Conservation (phyloP, 2,113 vertebrate species). For the Telmatochromis sp. region DNA sequence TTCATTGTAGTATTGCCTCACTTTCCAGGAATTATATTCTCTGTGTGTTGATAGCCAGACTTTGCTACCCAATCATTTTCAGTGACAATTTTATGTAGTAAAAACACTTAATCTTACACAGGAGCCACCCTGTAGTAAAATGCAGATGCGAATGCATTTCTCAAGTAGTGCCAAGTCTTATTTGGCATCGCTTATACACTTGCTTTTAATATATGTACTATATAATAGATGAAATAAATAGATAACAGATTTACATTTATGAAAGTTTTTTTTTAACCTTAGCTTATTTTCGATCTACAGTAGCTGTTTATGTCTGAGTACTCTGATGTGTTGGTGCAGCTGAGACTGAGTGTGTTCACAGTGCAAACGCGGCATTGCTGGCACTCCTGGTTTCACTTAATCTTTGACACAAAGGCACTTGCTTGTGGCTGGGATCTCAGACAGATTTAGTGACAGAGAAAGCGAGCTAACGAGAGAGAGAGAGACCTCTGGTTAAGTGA, state of each 20-base stretch:
- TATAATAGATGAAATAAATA: background rate
- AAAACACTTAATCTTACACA: background rate
- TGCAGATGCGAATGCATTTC: background rate
- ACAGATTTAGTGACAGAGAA: constrained; percentile 34
- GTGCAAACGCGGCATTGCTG: constrained; percentile 63
- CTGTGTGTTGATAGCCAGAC: constrained; percentile 6
- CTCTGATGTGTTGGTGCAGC: constrained; percentile 60
- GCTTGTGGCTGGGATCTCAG: constrained; percentile 59
- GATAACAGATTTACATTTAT: background rate
- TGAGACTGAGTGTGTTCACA: constrained; percentile 55
- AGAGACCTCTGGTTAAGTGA: background rate
- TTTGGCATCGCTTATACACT: background rate
- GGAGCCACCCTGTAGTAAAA: background rate
- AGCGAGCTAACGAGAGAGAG: background rate
- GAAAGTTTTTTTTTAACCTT: background rate
- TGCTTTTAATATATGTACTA: background rate
- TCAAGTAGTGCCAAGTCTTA: background rate
- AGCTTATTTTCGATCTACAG: background rate
- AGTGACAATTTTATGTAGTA: background rate
- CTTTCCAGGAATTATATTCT: constrained; percentile 45
- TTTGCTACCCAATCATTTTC: background rate
- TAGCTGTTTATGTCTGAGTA: background rate
- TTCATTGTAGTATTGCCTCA: constrained; percentile 33
- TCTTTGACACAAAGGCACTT: constrained; percentile 72
- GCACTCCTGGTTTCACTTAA: constrained; percentile 69